These are phyloP conservation scores for Austrolebias charrua DNA, from an alignment of 2,797 vertebrate genomes.

Conservation along the genomic window DNA sequence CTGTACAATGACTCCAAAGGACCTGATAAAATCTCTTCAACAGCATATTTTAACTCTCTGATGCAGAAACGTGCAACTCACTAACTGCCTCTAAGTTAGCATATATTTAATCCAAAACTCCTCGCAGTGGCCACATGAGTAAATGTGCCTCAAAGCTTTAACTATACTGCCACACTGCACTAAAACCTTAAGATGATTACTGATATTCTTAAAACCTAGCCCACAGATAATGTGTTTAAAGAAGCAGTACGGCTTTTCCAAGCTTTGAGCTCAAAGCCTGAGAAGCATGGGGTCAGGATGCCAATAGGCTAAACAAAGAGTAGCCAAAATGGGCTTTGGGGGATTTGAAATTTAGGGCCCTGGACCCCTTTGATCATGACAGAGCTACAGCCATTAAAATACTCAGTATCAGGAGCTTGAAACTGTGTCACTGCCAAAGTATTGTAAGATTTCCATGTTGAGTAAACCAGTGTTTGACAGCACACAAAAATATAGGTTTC, in stretches of 20 bases:
- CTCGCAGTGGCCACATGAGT: slow-evolving; percentile 57
- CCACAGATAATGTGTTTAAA: slow-evolving; percentile 87
- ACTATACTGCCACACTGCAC: slow-evolving; percentile 75
- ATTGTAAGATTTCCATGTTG: slow-evolving; percentile 44
- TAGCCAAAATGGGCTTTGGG: slow-evolving; percentile 81
- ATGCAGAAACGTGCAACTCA: slow-evolving; percentile 20
- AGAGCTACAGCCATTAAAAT: slow-evolving; percentile 72
- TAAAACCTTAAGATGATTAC: slow-evolving; percentile 86
- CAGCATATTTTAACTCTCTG: slow-evolving; percentile 1
- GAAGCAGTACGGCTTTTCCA: slow-evolving; percentile 83
- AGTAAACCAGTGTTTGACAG: slow-evolving; percentile 36
- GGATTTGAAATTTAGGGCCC: slow-evolving; percentile 81
- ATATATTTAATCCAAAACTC: slow-evolving; percentile 43
- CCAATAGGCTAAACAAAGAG: slow-evolving; percentile 86
- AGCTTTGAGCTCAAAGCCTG: slow-evolving; percentile 85
- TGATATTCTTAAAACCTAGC: slow-evolving; percentile 83
- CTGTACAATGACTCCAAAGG: neutral
- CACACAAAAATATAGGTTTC: slow-evolving; percentile 7
- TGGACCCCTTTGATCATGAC: slow-evolving; percentile 82
- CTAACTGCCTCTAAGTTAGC: slow-evolving; percentile 27
- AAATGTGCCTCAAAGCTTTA: slow-evolving; percentile 69
- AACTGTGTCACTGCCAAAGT: slow-evolving; percentile 49
- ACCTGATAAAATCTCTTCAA: neutral
- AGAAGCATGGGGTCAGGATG: slow-evolving; percentile 84
- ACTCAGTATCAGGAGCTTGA: slow-evolving; percentile 73